These are phyloP conservation scores for Peucedramus taeniatus DNA, from an alignment of 2,113 vertebrate genomes.

Conservation along the genomic window DNA sequence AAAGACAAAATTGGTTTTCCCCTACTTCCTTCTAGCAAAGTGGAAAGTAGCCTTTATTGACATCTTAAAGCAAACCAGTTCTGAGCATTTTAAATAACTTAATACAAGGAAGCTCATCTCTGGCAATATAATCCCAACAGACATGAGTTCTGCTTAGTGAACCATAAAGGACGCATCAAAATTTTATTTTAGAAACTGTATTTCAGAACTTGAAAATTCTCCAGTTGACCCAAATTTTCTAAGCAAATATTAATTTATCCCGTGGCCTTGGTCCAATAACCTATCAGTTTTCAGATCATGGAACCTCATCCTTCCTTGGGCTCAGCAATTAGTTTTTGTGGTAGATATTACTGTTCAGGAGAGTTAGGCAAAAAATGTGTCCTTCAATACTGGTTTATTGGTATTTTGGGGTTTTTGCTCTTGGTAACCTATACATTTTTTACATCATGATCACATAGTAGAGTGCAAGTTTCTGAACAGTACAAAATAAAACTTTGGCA, in stretches of 20 bases:
- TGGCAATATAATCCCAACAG: background rate
- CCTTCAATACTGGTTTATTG: background rate
- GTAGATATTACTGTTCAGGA: background rate
- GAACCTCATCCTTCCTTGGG: background rate
- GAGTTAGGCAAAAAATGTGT: background rate
- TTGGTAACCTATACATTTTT: background rate
- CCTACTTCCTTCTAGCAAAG: background rate
- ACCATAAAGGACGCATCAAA: background rate
- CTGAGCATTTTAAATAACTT: background rate
- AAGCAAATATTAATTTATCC: background rate
- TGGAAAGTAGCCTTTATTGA: background rate
- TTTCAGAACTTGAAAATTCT: background rate
- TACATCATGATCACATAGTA: background rate
- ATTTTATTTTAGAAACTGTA: constrained; percentile 2
- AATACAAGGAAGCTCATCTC: background rate
- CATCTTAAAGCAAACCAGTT: background rate
- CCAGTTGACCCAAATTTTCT: background rate
- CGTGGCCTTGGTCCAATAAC: background rate
- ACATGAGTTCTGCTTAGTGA: background rate
- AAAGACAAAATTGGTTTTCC: background rate
- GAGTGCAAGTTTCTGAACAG: background rate
- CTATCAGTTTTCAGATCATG: background rate
- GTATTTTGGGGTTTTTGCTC: background rate
- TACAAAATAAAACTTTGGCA: background rate
- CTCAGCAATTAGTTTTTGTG: background rate